Conservation (phyloP, 2,113 vertebrate genomes). For the Crypturellus undulatus region DNA sequence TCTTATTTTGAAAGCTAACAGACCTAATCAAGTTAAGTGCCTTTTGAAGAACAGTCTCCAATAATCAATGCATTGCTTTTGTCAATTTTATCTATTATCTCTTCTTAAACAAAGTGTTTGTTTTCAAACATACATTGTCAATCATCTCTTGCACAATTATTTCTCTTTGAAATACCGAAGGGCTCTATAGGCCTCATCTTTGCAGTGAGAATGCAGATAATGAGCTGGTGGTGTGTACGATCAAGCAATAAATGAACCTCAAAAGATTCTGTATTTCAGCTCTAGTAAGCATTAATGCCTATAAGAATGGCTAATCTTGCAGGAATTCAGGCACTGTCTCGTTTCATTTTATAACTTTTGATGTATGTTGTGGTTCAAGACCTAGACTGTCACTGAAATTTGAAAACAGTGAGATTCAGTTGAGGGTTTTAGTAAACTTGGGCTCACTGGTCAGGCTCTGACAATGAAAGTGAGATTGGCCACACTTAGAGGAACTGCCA, state of each 20-base stretch:
- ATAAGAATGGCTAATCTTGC: conserved; percentile 40
- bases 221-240: neutral
- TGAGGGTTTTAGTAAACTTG: neutral
- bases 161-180: conserved; percentile 60
- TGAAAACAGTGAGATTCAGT: neutral
- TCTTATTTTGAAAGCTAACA: conserved; percentile 23
- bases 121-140: conserved; percentile 20
- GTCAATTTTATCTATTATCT: conserved; percentile 9
- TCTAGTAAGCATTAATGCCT: conserved; percentile 28
- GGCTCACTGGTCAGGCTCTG: neutral
- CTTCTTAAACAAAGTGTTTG: conserved; percentile 25
- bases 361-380: neutral
- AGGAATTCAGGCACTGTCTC: conserved; percentile 12
- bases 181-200: conserved; percentile 46
- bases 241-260: conserved; percentile 66
- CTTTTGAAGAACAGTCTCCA: conserved; percentile 9
- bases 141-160: conserved; percentile 52
- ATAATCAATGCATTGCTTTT: neutral
- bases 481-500: neutral
- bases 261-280: conserved; percentile 46
- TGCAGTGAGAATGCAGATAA: conserved; percentile 51
- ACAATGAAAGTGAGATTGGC: neutral
- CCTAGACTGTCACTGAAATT: neutral
- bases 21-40: neutral
- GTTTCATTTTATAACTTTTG: neutral